Percentiles rank a stretch among this genome's conserved stretches.
Conservation (phyloP, 1,140 invertebrate genomes). For the Cecropterus lyciades region DNA sequence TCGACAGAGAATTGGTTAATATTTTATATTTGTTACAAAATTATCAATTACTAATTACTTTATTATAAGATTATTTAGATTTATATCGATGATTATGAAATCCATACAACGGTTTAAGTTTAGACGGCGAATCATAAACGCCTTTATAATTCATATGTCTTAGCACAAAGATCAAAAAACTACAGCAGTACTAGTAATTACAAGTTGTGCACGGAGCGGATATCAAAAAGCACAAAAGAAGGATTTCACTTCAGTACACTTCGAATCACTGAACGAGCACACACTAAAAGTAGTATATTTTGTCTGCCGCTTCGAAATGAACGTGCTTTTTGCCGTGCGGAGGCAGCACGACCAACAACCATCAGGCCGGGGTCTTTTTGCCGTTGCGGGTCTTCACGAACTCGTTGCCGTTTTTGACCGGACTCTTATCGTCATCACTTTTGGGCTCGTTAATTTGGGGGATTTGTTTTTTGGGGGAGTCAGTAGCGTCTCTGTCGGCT, state of each 20-base stretch:
- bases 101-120: too few species aligned
- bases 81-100: too few species aligned
- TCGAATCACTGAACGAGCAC: constrained; percentile 8
- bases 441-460: constrained; percentile 74
- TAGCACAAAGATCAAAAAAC: background rate
- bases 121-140: too few species aligned
- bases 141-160: background rate
- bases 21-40: too few species aligned
- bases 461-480: constrained; percentile 53
- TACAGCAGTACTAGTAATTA: background rate
- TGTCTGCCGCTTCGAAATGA: constrained; percentile 68
- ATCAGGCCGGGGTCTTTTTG: constrained; percentile 60
- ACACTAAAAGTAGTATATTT: constrained; percentile 71
- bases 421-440: constrained; percentile 54
- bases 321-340: constrained; percentile 72
- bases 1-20: too few species aligned
- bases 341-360: constrained; percentile 72
- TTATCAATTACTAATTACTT: too few species aligned
- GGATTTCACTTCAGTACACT: constrained; percentile 22
- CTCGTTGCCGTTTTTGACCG: constrained; percentile 40
- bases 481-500: constrained; percentile 56
- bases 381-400: constrained; percentile 39
- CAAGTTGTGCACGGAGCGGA: constrained; percentile 29
- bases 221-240: constrained; percentile 40
- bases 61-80: too few species aligned